These are phyloP conservation scores for Manduca sexta DNA, from an alignment of 1,140 invertebrate genomes.

Conservation along the genomic window DNA sequence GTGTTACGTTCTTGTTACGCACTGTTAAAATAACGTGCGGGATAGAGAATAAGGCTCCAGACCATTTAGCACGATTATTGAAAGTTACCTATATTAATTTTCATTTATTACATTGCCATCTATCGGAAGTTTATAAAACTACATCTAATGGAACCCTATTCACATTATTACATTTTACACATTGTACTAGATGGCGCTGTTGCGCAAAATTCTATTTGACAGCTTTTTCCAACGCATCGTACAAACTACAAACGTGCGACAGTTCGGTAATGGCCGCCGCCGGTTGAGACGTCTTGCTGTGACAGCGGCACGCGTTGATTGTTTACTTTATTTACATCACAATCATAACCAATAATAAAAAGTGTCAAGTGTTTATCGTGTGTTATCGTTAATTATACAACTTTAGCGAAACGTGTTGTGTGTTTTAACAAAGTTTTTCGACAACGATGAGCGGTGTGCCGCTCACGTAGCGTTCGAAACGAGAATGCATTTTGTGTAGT, in stretches of 20 bases:
- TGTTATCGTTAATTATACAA: conserved; percentile 22
- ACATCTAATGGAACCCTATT: no score
- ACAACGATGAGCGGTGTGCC: conserved; percentile 33
- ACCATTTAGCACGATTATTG: no score
- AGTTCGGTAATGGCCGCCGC: conserved; percentile 68
- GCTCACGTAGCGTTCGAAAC: conserved; percentile 51
- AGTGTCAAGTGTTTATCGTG: conserved; percentile 39
- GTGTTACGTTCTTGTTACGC: no score
- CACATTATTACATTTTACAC: no score
- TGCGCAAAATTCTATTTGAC: neutral
- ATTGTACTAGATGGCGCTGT: no score
- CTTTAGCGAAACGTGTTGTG: conserved; percentile 16
- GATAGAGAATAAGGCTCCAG: no score
- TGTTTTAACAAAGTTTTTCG: conserved; percentile 35
- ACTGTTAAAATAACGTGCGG: no score
- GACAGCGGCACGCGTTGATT: conserved; percentile 38
- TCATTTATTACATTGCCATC: no score
- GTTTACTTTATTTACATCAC: conserved; percentile 65
- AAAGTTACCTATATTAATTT: no score
- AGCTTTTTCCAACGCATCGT: neutral
- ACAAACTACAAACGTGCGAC: conserved; percentile 14
- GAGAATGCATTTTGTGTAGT: conserved; percentile 64
- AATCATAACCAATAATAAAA: conserved; percentile 35
- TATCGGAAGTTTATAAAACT: no score
- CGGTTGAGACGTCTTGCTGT: conserved; percentile 35